Evolutionary conservation across 2,113 vertebrate species (phyloP), one percentile per base, ranked within the genome.

Genomic region (Heloderma charlesbogerti): DNA sequence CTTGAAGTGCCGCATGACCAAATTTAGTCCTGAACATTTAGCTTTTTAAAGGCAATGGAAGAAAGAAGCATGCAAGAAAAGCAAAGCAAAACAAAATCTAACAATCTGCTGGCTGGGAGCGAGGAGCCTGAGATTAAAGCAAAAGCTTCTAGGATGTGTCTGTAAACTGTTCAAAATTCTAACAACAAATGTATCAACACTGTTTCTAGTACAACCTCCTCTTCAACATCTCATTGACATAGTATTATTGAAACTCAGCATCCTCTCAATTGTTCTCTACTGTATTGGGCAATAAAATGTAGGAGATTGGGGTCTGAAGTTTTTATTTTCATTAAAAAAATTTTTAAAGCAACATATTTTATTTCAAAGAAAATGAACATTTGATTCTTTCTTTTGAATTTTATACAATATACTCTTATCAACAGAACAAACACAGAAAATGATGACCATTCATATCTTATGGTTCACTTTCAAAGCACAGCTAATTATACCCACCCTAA

Each of bases 21-120:
- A 99, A 99, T 99, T 99, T 99, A 99, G 99, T 97, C 92, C 94
- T 96, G 97, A 98, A 98, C 97, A 97, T 97, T 98, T 98, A 97
- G 98, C 98, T 98, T 98, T 99, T 99, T 99, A 98, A 99, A 99
- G 98, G 98, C 98, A 98, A 98, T 97, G 97, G 98, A 95, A 97
- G 96, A 98, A 94, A 97, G 67, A 95, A 96, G 94, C 20, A 91
- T 93, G 92, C 95, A 96, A 96, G 95, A 96, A 97, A 97, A 98
- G 97, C 95, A 97, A 96, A 97, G 98, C 71, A 51, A 81, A 97
- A 98, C 98, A 51, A 85, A 84, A 97, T 95, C 94, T 94, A 91
- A 75, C 66, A 93, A 94, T 90, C 90, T 95, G 95, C 94, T 95
- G 95, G 85, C 86, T 31, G 22, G 29, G 72, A 45, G 34, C 18